Evolutionary conservation across 2,888 invertebrate genomes (phyloP), one percentile per base, ranked within the genome.

Genomic region (Polymixis flavicincta): DNA sequence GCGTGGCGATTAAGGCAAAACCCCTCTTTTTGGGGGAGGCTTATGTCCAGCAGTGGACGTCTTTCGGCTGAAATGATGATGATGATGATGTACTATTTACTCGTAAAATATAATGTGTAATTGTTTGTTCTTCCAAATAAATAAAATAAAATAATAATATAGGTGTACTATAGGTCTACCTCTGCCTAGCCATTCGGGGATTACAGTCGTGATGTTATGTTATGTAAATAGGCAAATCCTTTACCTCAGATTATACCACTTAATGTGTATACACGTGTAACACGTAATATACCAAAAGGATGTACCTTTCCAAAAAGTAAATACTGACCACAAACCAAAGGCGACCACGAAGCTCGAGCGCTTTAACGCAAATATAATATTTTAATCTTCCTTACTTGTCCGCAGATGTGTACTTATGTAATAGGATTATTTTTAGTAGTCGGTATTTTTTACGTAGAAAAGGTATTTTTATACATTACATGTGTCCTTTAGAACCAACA

Each of bases 361-460:
- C 28, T 65, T 28, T 60, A 72, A 68, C 11, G 28, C 25, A 77
- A 84, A 81, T 66, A 63, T 80, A 61, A 77, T 77, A 77, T 70
- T 82, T 42, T 80, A 80, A 83, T 83, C 74, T 66, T 71, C 67
- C 80, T 81, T 74, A 14, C 37, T 55, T 69, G 61, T 78, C 69
- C 63, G 42, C 42, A 67, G 64, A 69, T 60, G 68, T 61, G 48
- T 60, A 66, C 22, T 22, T 48, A n/a, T n/a, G n/a, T n/a, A 71
- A 83, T 71, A 76, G 57, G 80, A 80, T 80, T 83, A 73, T 42
- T 14, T 67, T 61, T 42, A 42, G 25, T 14, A 37, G 32, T 55
- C 8, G 17, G 66, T 19, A 54, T 71, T 42, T 82, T 77, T 61
- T 32, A 42, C 9, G 59, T 45, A 32, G 11, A 32, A n/a, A 32